A percentile compares a stretch with the other conserved stretches of the same genome.
Conservation (phyloP, 2,113 vertebrate species). For the Tichodroma muraria region DNA sequence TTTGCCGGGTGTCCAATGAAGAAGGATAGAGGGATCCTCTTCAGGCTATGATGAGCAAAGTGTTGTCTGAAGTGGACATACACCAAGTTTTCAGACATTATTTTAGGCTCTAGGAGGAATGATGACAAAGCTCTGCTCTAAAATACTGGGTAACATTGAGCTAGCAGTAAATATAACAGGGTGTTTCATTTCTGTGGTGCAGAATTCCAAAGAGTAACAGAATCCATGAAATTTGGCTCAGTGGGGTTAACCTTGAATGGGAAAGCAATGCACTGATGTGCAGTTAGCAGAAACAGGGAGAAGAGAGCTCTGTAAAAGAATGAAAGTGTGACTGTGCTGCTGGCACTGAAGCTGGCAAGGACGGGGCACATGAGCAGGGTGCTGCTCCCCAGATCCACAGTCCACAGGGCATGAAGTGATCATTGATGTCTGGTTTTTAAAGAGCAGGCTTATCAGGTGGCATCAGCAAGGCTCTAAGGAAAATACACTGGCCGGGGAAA, state of each 20-base stretch:
- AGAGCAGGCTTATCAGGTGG: neutral
- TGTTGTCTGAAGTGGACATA: neutral
- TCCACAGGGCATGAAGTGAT: fast-evolving
- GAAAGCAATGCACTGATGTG: neutral
- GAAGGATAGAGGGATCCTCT: neutral
- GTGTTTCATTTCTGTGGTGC: neutral
- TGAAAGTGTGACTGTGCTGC: neutral
- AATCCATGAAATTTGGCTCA: neutral
- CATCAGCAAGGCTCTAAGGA: neutral
- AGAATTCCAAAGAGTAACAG: neutral
- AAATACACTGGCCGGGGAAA: neutral
- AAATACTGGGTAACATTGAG: neutral
- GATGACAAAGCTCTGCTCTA: neutral
- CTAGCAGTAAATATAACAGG: neutral
- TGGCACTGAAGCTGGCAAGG: fast-evolving
- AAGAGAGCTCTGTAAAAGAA: neutral
- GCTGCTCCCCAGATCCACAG: neutral
- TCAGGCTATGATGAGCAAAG: neutral
- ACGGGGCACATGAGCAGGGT: fast-evolving
- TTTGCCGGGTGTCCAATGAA: neutral
- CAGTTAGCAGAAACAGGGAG: neutral
- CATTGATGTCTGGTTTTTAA: neutral
- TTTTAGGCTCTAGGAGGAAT: neutral
- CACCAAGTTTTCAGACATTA: neutral
- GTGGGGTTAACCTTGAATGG: neutral